Evolutionary conservation across 2,888 invertebrate species (phyloP), one percentile per base, ranked within the genome.

Genomic region (Metalampra italica): DNA sequence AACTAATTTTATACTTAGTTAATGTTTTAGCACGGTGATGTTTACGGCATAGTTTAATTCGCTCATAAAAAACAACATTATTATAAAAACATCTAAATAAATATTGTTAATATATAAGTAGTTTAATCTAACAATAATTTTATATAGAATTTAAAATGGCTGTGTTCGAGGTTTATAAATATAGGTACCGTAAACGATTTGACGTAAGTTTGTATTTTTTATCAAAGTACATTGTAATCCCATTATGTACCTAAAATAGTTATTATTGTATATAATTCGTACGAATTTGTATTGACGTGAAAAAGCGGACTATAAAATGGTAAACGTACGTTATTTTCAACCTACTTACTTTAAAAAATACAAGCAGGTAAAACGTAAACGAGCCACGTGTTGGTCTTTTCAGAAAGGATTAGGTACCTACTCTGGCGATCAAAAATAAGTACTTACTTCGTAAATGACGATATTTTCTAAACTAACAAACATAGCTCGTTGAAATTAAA

Each of bases 61-160:
- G 36, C 36, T 36, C 36, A n/a, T 36, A 36, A n/a, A 36, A n/a
- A n/a, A n/a, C 36, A 36, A 36, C 36, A 36, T 36, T 36, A n/a
- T n/a, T n/a, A 14, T 1, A n/a, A 39, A 9, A 39, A 12, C 39
- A 39, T 14, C 39, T 36, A 36, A 22, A 22, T 22, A 22, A 22
- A 22, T 34, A 11, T 34, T 34, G 34, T 14, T 39, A 39, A 8
- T 7, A 39, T 8, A 42, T 42, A 36, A 37, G 36, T 47, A 47
- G 47, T 13, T 14, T 50, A 52, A 47, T 38, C 32, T 52, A 52
- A 47, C 49, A 50, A 46, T 66, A 76, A 65, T 62, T 75, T 74
- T 68, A 61, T 64, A 76, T 73, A 78, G 75, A 75, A 81, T 75
- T 71, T 81, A 75, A 84, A 81, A 87, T 86, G 88, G 88, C 88